phyloP scores from a whole-genome alignment of 2,113 vertebrate species.

The Climacteris rufus region DNA sequence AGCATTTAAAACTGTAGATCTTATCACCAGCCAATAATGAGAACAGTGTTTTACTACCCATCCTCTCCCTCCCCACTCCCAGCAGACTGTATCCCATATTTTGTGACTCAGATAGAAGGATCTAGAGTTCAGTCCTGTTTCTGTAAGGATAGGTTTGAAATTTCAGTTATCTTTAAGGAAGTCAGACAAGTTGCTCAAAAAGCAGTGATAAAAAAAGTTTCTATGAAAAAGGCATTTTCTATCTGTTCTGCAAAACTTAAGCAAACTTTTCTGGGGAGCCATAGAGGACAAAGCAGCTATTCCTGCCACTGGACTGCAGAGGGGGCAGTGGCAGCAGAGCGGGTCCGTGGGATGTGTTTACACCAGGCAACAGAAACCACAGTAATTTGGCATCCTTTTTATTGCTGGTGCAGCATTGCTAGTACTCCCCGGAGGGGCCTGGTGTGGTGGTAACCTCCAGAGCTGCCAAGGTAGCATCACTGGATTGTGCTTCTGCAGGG shows the following conservation, averaged over 20 bases:
- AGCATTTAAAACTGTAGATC: not conserved
- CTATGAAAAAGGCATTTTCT: not conserved
- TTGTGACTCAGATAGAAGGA: not conserved
- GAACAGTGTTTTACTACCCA: not conserved
- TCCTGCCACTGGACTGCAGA: not conserved
- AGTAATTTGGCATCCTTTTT: not conserved
- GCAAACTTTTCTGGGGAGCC: not conserved
- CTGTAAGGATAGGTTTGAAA: not conserved
- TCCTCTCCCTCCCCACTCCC: not conserved
- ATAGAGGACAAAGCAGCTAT: not conserved
- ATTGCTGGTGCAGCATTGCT: not conserved
- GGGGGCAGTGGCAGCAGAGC: not conserved
- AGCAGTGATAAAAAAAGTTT: not conserved
- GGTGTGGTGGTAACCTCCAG: not conserved
- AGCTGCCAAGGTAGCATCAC: not conserved
- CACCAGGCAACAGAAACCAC: not conserved
- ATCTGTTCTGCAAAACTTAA: not conserved
- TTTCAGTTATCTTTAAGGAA: not conserved
- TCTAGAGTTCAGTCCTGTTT: not conserved
- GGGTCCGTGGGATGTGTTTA: not conserved
- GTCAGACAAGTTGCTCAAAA: not conserved
- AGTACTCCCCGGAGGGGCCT: accelerated
- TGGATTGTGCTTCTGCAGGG: accelerated
- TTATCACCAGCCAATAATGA: not conserved
- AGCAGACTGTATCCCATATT: not conserved